A percentile compares a stretch with the other conserved stretches of the same genome.
These are phyloP conservation scores for Melanchra persicariae DNA, from an alignment of 2,888 invertebrate genomes.

Conservation along the genomic window DNA sequence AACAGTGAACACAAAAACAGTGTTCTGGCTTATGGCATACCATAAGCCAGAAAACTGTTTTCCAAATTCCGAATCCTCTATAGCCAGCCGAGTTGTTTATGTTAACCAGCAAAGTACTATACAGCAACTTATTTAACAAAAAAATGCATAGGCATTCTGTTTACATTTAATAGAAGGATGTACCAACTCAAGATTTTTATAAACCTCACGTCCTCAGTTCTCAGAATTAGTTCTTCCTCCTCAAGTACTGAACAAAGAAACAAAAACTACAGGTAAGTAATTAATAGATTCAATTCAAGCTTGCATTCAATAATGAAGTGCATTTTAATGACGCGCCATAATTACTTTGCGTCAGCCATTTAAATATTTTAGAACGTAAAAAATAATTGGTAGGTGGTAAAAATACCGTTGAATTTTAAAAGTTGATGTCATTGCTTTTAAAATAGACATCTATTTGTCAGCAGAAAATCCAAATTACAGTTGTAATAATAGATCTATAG, in stretches of 20 bases:
- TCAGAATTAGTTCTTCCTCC: slow-evolving; percentile 8
- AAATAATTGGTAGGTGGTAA: slow-evolving; percentile 40
- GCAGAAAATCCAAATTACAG: neutral
- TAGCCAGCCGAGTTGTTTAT: too few species aligned
- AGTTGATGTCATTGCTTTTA: neutral
- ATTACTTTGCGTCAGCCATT: slow-evolving; percentile 39
- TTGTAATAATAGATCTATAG: neutral
- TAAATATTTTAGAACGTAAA: slow-evolving; percentile 42
- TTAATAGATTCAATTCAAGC: slow-evolving; percentile 41
- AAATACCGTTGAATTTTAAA: neutral
- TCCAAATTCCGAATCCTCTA: too few species aligned
- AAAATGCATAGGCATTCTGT: neutral
- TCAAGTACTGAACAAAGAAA: slow-evolving; percentile 5
- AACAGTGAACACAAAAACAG: too few species aligned
- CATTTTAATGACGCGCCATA: slow-evolving; percentile 52
- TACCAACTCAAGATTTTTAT: neutral
- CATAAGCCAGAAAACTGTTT: too few species aligned
- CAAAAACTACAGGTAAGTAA: slow-evolving; percentile 15
- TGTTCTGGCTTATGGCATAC: neutral
- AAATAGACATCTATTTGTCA: neutral
- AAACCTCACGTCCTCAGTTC: neutral
- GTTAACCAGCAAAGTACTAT: neutral
- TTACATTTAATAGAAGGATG: slow-evolving; percentile 3
- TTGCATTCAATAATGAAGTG: slow-evolving; percentile 39
- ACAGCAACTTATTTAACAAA: neutral